Conservation (phyloP, 1,140 invertebrate species). For the Reticulitermes speratus region DNA sequence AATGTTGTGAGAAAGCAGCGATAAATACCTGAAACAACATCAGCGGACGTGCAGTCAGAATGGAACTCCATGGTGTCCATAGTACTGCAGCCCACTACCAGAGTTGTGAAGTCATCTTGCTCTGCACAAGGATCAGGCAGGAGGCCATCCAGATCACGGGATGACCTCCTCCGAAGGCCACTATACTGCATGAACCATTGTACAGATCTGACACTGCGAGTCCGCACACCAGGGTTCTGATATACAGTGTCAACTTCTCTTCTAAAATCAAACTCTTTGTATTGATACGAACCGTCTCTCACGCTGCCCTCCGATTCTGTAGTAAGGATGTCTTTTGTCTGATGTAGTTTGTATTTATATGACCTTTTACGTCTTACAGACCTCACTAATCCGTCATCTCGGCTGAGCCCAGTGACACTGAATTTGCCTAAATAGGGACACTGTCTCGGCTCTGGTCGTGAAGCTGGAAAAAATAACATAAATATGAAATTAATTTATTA, state of each 20-base stretch:
- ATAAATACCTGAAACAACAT: slow-evolving; percentile 37
- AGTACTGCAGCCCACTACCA: slow-evolving; percentile 65
- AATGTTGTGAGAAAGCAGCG: too few relatives aligned
- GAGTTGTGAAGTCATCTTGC: slow-evolving; percentile 45
- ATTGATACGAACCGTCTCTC: background rate
- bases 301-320: background rate
- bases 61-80: slow-evolving; percentile 71
- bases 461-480: slow-evolving; percentile 57
- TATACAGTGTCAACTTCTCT: background rate
- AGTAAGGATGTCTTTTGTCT: background rate
- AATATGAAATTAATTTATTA: slow-evolving; percentile 30
- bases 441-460: slow-evolving; percentile 58
- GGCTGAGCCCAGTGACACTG: slow-evolving; percentile 57
- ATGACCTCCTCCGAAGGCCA: slow-evolving; percentile 41
- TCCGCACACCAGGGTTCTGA: background rate
- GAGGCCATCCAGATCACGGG: background rate
- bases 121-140: background rate
- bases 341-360: background rate
- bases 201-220: slow-evolving; percentile 41
- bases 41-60: slow-evolving; percentile 62
- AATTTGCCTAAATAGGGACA: slow-evolving; percentile 71
- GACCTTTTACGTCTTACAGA: slow-evolving; percentile 18
- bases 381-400: slow-evolving; percentile 39
- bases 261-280: background rate
- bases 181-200: slow-evolving; percentile 42